These are phyloP conservation scores for Melitaea athalia DNA, from an alignment of 2,888 invertebrate species.

Conservation along the genomic window DNA sequence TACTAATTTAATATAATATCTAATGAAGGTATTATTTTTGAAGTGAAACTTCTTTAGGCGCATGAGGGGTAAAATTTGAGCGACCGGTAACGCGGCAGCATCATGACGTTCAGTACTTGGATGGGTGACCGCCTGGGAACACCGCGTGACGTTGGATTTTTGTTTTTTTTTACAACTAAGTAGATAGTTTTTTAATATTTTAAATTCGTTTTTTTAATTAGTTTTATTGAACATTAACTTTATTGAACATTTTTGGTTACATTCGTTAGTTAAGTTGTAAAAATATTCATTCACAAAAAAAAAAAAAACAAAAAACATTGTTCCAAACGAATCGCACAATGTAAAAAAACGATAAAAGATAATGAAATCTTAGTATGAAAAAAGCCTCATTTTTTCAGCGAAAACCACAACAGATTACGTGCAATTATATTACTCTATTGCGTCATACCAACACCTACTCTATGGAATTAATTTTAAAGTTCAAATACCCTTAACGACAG, in stretches of 20 bases:
- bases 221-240: too few species aligned
- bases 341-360: slow-evolving; percentile 13
- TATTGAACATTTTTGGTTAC: slow-evolving; percentile 1
- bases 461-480: slow-evolving; percentile 14
- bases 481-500: background rate
- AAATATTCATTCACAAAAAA: slow-evolving; percentile 4
- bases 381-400: slow-evolving; percentile 38
- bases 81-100: too few species aligned
- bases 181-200: too few species aligned
- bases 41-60: too few species aligned
- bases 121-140: too few species aligned
- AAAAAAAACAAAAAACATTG: background rate
- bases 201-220: too few species aligned
- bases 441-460: slow-evolving; percentile 3
- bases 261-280: background rate
- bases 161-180: too few species aligned
- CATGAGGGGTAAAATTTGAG: too few species aligned
- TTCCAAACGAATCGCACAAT: background rate
- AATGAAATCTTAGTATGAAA: slow-evolving; percentile 20
- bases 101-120: too few species aligned
- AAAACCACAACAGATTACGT: slow-evolving; percentile 46
- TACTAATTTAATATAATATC: too few species aligned
- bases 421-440: slow-evolving; percentile 37
- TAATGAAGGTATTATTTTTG: too few species aligned
- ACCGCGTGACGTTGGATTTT: too few species aligned